These are phyloP conservation scores for Corythoichthys intestinalis DNA, from an alignment of 2,113 vertebrate species.

Conservation along the genomic window DNA sequence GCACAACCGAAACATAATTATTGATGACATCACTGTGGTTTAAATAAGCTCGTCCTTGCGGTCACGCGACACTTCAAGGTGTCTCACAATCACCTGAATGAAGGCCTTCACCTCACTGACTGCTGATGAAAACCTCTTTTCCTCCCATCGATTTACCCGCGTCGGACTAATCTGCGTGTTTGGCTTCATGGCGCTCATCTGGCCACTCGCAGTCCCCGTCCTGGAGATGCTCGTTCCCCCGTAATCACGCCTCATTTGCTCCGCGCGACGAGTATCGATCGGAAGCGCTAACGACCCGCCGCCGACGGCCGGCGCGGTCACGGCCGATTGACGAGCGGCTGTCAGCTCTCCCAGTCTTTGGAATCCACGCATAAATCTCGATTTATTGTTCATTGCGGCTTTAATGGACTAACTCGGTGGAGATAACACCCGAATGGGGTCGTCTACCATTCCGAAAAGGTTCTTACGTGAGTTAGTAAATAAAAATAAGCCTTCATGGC, in stretches of 20 bases:
- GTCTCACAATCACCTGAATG: neutral
- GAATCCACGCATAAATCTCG: constrained; percentile 32
- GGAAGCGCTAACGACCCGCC: constrained; percentile 54
- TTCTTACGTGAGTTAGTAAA: neutral
- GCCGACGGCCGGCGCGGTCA: constrained; percentile 38
- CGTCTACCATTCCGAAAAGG: constrained; percentile 6
- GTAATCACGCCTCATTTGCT: constrained; percentile 18
- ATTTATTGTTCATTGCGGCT: constrained; percentile 13
- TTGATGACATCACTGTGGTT: neutral
- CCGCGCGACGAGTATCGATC: constrained; percentile 17
- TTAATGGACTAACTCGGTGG: constrained; percentile 13
- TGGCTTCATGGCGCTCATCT: neutral
- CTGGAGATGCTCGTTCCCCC: constrained; percentile 2
- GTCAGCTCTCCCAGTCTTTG: constrained; percentile 28
- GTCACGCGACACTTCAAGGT: neutral
- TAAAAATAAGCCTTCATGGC: neutral
- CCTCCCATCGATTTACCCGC: neutral
- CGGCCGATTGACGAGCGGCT: constrained; percentile 48
- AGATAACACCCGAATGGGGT: neutral
- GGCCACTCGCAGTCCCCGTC: neutral
- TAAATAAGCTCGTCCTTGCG: neutral
- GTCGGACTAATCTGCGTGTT: neutral
- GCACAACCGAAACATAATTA: neutral
- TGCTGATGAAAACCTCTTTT: neutral
- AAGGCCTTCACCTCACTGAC: neutral